Conservation (phyloP, 2,888 invertebrate genomes). For the Drosophila borealis region DNA sequence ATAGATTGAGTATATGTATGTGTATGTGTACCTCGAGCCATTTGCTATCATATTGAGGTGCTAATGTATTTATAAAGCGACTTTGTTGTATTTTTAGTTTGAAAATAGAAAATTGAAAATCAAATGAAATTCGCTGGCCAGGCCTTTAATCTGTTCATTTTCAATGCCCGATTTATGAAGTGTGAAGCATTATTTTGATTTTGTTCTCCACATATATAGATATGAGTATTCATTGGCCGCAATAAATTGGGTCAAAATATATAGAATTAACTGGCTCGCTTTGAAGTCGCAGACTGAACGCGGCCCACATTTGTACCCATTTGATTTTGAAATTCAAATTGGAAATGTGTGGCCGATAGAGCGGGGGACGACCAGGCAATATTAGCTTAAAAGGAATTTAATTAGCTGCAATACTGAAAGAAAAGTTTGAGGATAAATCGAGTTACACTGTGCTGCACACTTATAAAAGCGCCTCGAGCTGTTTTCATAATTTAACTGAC, state of each 20-base stretch:
- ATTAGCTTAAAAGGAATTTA: slow-evolving; percentile 36
- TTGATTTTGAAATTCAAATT: slow-evolving; percentile 48
- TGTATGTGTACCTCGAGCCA: slow-evolving; percentile 25
- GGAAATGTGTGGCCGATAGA: background rate
- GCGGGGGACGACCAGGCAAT: slow-evolving; percentile 1
- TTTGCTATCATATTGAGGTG: slow-evolving; percentile 64
- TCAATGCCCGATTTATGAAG: slow-evolving; percentile 75
- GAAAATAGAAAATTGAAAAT: slow-evolving; percentile 25
- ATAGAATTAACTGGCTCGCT: slow-evolving; percentile 50
- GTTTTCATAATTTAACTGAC: slow-evolving; percentile 68
- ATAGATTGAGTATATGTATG: background rate
- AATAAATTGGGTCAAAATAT: slow-evolving; percentile 69
- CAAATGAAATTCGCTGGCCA: slow-evolving; percentile 35
- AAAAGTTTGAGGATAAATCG: slow-evolving; percentile 15
- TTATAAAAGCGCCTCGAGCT: slow-evolving; percentile 21
- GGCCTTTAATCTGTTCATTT: slow-evolving; percentile 75
- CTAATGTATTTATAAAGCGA: slow-evolving; percentile 80
- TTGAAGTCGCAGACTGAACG: slow-evolving; percentile 58
- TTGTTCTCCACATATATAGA: slow-evolving; percentile 30
- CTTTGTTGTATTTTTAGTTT: slow-evolving; percentile 68
- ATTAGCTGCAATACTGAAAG: slow-evolving; percentile 25
- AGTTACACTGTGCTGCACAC: background rate
- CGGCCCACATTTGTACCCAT: slow-evolving; percentile 29
- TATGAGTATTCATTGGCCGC: slow-evolving; percentile 5
- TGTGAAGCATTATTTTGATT: slow-evolving; percentile 76